Base-by-base conservation (phyloP, 2,888 invertebrate genomes). In the Cetonia aurata region DNA sequence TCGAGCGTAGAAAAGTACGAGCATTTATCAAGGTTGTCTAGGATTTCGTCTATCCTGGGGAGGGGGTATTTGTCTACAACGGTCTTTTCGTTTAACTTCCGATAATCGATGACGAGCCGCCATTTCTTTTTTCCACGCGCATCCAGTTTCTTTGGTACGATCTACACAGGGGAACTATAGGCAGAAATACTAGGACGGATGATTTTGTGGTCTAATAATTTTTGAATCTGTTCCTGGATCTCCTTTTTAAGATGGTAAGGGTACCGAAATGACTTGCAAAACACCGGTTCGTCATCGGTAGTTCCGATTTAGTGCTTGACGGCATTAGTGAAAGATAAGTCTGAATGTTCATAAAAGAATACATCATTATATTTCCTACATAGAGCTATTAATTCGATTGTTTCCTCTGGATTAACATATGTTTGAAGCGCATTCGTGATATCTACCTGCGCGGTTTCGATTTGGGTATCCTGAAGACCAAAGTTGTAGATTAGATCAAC, bases 1-100 rank as follows among this genome's bases (percentile, higher is more conserved):
- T 78, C 77, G 6, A 79, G 56, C 1, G 76, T 77, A 0, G 75
- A 67, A 56, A 78, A 78, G 50, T 77, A 78, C n/a, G 44, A 67
- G 42, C 73, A 77, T 72, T 56, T 74, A 15, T 77, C 77, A 69
- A 78, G 42, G 42, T 77, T 77, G 33, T 77, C 77, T 33, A 79
- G 59, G 8, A 77, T 76, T 69, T 80, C 79, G 15, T 77, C 72
- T 13, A 82, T 73, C 9, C 67, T 65, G 4, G 76, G 74, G 6
- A 75, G 33, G 10, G 72, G 74, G 31, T 71, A 75, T 67, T 67
- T 73, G 25, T 75, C 74, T 46, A 68, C 72, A 10, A 75, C 57
- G 2, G 74, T 76, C 41, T 74, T 70, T 25, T 74, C 37, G 37
- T 37, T 37, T 10, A 37, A 8, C 6, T 37, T 37, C 8, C 37